phyloP scores from a whole-genome alignment of 1,140 invertebrate genomes.

The Stegodyphus dumicola region DNA sequence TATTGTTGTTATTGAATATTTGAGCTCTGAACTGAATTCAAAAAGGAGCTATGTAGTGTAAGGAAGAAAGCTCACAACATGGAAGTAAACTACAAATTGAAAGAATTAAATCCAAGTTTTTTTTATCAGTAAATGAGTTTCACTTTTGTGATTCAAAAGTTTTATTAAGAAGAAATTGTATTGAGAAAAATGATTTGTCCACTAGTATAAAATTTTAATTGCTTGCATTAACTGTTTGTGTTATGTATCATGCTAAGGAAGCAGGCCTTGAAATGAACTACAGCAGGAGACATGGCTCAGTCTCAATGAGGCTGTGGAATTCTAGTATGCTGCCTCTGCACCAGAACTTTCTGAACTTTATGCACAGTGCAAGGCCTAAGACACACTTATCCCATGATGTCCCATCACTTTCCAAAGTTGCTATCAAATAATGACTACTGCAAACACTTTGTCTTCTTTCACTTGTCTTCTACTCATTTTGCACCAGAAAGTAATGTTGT shows the following conservation, averaged over 20 bases:
- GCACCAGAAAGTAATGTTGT: neutral
- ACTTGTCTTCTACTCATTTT: slow-evolving; percentile 10
- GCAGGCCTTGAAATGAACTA: slow-evolving; percentile 6
- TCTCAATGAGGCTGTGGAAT: neutral
- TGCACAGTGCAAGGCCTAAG: slow-evolving; percentile 24
- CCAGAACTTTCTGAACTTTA: slow-evolving; percentile 10
- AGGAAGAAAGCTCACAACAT: too few species aligned
- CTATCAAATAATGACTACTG: neutral
- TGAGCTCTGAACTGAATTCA: too few species aligned
- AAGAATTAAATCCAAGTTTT: too few species aligned
- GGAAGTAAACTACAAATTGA: too few species aligned
- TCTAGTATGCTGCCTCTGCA: slow-evolving; percentile 16
- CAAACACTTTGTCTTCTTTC: slow-evolving; percentile 35
- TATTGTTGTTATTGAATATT: too few species aligned
- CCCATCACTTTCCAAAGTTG: slow-evolving; percentile 4
- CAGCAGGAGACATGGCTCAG: neutral
- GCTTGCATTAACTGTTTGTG: neutral
- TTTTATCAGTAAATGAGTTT: too few species aligned
- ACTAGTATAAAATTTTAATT: neutral
- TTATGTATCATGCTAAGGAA: slow-evolving; percentile 11
- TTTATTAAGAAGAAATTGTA: too few species aligned
- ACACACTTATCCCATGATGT: slow-evolving; percentile 1
- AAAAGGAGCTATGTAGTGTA: too few species aligned
- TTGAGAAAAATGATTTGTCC: too few species aligned
- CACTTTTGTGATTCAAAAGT: too few species aligned